Evolutionary conservation across 53 echinoderm and acorn worm species (phyloP).

Genomic region (Temnopleurus reevesii): DNA sequence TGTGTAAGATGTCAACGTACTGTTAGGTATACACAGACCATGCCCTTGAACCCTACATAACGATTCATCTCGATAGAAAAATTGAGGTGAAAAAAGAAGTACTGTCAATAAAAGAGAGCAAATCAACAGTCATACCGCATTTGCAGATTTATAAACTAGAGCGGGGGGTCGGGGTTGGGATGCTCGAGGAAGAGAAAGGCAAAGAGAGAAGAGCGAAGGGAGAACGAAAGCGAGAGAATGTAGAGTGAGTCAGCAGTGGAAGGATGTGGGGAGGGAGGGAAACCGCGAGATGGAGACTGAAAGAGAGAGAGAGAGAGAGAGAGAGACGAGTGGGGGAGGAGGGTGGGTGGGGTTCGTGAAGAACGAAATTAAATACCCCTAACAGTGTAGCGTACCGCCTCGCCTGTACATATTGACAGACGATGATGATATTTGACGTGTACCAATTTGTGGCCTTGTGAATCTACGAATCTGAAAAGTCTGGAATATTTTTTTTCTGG

Average conservation of each 20-base stretch:
- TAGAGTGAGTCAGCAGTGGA: too few relatives aligned
- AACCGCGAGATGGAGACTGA: not conserved
- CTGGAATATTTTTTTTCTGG: not conserved
- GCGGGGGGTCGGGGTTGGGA: not conserved
- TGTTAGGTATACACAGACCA: not conserved
- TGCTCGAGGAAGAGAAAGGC: not conserved
- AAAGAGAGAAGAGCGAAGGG: not conserved
- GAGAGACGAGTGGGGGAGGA: not conserved
- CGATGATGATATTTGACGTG: conserved; percentile 50
- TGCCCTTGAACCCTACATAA: conserved; percentile 41
- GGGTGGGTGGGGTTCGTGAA: not conserved
- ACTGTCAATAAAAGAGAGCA: conserved; percentile 21
- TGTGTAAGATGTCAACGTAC: conserved; percentile 33
- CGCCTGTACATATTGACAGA: conserved; percentile 44
- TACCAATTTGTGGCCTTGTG: conserved; percentile 41
- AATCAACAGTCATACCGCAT: conserved; percentile 20
- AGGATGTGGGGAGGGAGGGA: too few relatives aligned
- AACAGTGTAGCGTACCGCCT: not conserved
- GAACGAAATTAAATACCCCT: conserved; percentile 36
- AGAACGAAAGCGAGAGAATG: not conserved
- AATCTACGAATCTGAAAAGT: conserved; percentile 8
- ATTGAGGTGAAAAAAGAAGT: not conserved
- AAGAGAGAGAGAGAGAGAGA: not conserved
- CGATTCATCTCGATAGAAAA: not conserved
- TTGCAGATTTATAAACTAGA: not conserved